Percentiles rank a stretch among this genome's conserved stretches.
These are phyloP conservation scores for Eulemur rufifrons DNA, from an alignment of 2,113 vertebrate species.

Conservation along the genomic window DNA sequence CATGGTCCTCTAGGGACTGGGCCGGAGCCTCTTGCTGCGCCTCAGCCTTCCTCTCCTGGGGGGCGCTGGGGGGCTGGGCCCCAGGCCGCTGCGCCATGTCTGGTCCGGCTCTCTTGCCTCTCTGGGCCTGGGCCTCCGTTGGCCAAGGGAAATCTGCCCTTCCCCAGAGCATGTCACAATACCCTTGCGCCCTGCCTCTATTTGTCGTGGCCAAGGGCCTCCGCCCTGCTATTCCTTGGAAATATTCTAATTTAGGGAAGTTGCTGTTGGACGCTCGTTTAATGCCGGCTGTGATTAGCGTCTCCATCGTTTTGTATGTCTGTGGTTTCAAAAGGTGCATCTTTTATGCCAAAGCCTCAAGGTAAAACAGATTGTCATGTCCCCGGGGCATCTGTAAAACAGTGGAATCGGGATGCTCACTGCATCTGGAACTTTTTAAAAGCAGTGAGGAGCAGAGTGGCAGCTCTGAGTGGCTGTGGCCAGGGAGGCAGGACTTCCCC, in stretches of 20 bases:
- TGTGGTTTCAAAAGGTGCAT: not conserved
- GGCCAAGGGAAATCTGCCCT: not conserved
- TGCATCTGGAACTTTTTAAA: not conserved
- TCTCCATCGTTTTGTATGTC: not conserved
- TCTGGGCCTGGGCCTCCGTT: not conserved
- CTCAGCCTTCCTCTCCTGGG: rapidly evolving
- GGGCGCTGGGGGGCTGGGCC: not conserved
- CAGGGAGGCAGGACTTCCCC: not conserved
- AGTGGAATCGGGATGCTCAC: not conserved
- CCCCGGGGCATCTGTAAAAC: not conserved
- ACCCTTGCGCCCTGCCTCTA: not conserved
- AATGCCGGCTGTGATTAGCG: not conserved
- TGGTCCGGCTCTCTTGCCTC: not conserved
- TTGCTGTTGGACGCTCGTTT: not conserved
- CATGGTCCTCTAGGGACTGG: not conserved
- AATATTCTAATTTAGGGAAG: not conserved
- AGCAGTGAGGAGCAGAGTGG: not conserved
- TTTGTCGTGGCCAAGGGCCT: not conserved
- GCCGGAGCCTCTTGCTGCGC: rapidly evolving
- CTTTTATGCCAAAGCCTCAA: not conserved
- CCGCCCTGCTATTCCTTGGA: not conserved
- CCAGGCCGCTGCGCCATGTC: slow-evolving; percentile 26
- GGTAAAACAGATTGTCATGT: not conserved
- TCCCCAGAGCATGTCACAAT: slow-evolving; percentile 68
- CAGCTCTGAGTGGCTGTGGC: not conserved